Conservation (phyloP, 2,797 vertebrate species). For the Coracias cyanogaster region DNA sequence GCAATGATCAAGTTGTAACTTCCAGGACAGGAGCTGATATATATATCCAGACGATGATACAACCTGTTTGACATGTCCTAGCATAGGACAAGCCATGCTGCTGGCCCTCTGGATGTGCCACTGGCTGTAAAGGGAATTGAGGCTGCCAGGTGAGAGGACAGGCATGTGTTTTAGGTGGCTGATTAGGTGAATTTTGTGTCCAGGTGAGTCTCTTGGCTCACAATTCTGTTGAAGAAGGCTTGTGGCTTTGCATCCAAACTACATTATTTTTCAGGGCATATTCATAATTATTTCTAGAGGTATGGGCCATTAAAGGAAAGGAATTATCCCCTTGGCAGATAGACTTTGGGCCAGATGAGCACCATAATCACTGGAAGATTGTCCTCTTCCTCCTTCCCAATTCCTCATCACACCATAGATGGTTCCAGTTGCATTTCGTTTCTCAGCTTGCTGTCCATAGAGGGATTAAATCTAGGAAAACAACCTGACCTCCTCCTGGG, state of each 20-base stretch:
- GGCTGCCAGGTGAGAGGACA: not conserved
- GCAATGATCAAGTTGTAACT: not conserved
- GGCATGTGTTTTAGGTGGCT: not conserved
- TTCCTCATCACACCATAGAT: accelerated
- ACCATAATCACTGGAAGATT: not conserved
- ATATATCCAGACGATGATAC: not conserved
- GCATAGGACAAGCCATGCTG: not conserved
- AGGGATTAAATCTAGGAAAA: not conserved
- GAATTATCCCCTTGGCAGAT: not conserved
- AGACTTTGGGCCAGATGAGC: not conserved
- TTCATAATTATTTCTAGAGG: not conserved
- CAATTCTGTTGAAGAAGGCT: not conserved
- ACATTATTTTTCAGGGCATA: not conserved
- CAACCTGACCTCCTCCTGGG: not conserved
- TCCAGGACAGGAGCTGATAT: not conserved
- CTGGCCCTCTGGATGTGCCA: not conserved
- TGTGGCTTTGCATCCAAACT: not conserved
- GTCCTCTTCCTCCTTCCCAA: not conserved
- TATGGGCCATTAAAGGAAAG: not conserved
- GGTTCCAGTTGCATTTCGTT: not conserved
- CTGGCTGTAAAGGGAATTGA: not conserved
- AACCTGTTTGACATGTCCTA: not conserved
- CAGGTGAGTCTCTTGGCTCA: not conserved
- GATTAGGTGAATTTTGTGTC: not conserved
- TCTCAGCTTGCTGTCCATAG: not conserved